These are phyloP conservation scores for Tiaroga cobitis DNA, from an alignment of 2,797 vertebrate species.

Conservation along the genomic window DNA sequence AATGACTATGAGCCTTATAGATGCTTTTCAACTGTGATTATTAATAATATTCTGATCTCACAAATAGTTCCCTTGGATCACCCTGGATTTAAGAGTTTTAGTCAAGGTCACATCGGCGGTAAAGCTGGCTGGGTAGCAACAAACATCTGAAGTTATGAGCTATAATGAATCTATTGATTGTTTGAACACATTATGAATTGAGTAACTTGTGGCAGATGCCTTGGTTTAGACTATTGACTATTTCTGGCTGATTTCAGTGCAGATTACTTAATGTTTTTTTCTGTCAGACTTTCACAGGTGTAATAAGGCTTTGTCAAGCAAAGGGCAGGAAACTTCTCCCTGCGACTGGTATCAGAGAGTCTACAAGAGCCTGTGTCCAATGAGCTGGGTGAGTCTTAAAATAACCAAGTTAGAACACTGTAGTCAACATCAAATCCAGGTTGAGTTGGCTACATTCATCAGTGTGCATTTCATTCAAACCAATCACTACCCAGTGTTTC, in stretches of 20 bases:
- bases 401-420: background rate
- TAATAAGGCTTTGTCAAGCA: constrained; percentile 79
- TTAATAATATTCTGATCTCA: background rate
- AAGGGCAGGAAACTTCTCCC: constrained; percentile 76
- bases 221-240: background rate
- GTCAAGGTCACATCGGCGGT: background rate
- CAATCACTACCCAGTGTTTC: too few species aligned
- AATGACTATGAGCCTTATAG: background rate
- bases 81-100: background rate
- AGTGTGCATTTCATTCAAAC: background rate
- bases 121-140: background rate
- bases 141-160: background rate
- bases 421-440: background rate
- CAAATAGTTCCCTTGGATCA: background rate
- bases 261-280: background rate
- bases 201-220: background rate
- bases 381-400: constrained; percentile 76
- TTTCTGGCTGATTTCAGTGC: background rate
- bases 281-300: constrained; percentile 81
- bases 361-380: constrained; percentile 81
- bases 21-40: background rate
- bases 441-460: too few species aligned
- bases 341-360: constrained; percentile 83
- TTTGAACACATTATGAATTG: background rate
- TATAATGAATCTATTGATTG: background rate